Base-by-base conservation (phyloP, 2,888 invertebrate species). In the Seladonia tumulorum region DNA sequence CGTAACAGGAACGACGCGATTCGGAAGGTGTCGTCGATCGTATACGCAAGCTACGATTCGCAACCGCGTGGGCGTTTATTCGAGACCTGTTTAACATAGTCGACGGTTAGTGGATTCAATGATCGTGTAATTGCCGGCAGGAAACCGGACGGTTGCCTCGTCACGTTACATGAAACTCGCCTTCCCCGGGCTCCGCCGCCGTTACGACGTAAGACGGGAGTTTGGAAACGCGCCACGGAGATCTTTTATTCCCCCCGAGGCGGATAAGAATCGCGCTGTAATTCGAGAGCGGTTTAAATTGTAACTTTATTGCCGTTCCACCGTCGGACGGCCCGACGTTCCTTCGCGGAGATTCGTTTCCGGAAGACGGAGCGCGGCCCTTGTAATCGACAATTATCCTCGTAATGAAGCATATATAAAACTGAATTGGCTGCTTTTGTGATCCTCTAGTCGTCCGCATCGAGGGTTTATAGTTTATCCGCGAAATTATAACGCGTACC, bases 71-170 rank as follows among this genome's bases (percentile, higher is more conserved):
- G 90, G 88, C 87, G 91, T 90, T 91, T 88, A 90, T 91, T 85
- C 90, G 88, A 83, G 90, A 91, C 91, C 90, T 87, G 90, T 70
- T 91, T 90, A 90, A 89, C 85, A 83, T 82, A 87, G 86, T 75
- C 88, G 87, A 86, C 89, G 82, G 86, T 90, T 90, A 91, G 90
- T n/a, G 81, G 88, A 89, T 86, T 87, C 90, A 90, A 85, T 86
- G 90, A 91, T 90, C 91, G 91, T 91, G 90, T 90, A 91, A 90
- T 91, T 91, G 90, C 90, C 77, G 82, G 71, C 80, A 76, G 84
- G 82, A 90, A 90, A 85, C 83, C 89, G 86, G 81, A 86, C 86
- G 82, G 85, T 84, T 81, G 79, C 82, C 70, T 75, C 72, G 76
- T 81, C 76, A 74, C 76, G 76, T 80, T 78, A 57, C 71, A 77